phyloP scores from a whole-genome alignment of 2,888 invertebrate species.

The Schizotus pectinicornis region DNA sequence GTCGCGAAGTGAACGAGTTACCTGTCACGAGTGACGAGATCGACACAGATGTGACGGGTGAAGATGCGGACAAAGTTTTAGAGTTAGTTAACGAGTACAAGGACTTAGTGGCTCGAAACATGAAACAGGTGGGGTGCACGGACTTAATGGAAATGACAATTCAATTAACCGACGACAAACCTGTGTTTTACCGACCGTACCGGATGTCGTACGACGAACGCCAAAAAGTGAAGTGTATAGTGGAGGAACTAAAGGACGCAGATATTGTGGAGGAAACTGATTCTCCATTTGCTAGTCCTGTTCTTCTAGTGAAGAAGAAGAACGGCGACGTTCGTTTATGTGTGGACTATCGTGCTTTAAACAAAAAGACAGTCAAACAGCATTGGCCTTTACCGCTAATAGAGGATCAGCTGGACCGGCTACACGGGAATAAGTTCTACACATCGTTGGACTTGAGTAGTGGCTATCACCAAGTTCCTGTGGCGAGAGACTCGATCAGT shows the following conservation, averaged over 20 bases:
- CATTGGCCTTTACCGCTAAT: constrained; percentile 12
- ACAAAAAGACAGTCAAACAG: constrained; percentile 19
- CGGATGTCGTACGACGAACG: constrained; percentile 16
- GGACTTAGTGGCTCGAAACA: constrained; percentile 23
- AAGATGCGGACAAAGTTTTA: constrained; percentile 2
- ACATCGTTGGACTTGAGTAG: constrained; percentile 12
- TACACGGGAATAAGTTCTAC: constrained; percentile 5
- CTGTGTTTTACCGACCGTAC: constrained; percentile 20
- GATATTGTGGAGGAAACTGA: constrained; percentile 12
- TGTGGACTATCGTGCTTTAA: constrained; percentile 17
- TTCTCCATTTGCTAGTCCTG: constrained; percentile 22
- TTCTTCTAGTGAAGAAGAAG: constrained; percentile 23
- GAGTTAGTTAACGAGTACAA: constrained; percentile 16
- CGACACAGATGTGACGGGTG: constrained; percentile 1
- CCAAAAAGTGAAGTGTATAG: constrained; percentile 16
- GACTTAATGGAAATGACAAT: constrained; percentile 18
- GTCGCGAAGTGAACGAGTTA: neutral
- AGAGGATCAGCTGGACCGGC: constrained; percentile 17
- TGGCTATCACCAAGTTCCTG: constrained; percentile 19
- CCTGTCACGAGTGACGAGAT: neutral
- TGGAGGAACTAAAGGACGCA: constrained; percentile 15
- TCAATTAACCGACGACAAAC: constrained; percentile 19
- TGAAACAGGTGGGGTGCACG: constrained; percentile 19
- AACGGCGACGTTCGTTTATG: constrained; percentile 15
- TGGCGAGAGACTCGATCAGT: constrained; percentile 4